Base-by-base conservation (phyloP, 2,113 vertebrate species). In the Tiliqua scincoides region DNA sequence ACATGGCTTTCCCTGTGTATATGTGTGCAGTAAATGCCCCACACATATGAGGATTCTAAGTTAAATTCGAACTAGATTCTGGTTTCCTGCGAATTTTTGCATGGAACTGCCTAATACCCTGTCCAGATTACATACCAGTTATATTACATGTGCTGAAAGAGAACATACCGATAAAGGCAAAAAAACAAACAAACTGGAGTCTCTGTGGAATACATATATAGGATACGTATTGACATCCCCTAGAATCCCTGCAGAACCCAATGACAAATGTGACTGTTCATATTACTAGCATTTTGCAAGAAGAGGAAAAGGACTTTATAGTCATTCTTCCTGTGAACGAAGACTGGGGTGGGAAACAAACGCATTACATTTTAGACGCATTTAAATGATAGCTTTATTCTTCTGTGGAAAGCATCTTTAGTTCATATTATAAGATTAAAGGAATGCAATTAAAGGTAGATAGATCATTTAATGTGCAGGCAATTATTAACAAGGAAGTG, bases 361-460 rank as follows among this genome's bases (percentile, higher is more conserved):
- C 79, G 90, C 25, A 90, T 86, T 71, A 32, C 32, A 90, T 94
- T 93, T 92, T 71, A 61, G 72, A 23, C 27, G 25, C 1, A 7
- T 73, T 72, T 32, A 92, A 84, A 93, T 88, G 85, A 78, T 76
- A 54, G 91, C 86, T 94, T 96, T 95, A 95, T 94, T 93, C 96
- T 82, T 87, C 87, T 93, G 91, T 92, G 91, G 96, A 96, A 92
- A 65, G 96, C 88, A 96, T 94, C 90, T 95, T 96, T 96, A 97
- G 95, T 95, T 95, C 88, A 95, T 97, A 97, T 97, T 97, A 96
- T 93, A 96, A 96, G 85, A 94, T 91, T 92, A 95, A 96, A 96
- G 92, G 80, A 94, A 96, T 93, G 97, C 96, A 84, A 94, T 91
- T 92, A 94, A 96, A 96, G 92, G 80, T 57, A 95, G 94, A 97